Evolutionary conservation across 2,113 vertebrate genomes (phyloP), one percentile per base, ranked within the genome.

Genomic region (Ptilonorhynchus violaceus): DNA sequence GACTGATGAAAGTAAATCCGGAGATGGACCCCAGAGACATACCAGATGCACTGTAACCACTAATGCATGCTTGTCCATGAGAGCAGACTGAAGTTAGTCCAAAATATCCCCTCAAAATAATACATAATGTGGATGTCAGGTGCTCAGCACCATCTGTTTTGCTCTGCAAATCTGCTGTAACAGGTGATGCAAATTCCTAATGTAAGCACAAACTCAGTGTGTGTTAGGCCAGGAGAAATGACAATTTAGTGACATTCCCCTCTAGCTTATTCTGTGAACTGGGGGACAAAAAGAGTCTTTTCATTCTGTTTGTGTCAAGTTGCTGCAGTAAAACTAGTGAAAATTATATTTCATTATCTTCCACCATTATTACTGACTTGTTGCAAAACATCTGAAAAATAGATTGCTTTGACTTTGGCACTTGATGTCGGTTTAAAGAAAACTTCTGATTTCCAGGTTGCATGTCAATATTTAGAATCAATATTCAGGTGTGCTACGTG

Each of bases 1-100:
- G 33, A 47, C 27, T 84, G 83, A 84, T 91, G 44, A 87, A 96
- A 87, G 42, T 42, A 95, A 92, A 96, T 67, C 68, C 70, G 67
- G 49, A 64, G 64, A 64, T 0, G 6, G 56, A 41, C 47, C 82
- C 76, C 47, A 67, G 83, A 93, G 91, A 60, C 6, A 1, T 28
- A 68, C 25, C 91, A 96, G 93, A 81, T 95, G 85, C 25, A 13
- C 68, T 75, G 30, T 77, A 88, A 59, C 68, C 72, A 73, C 62
- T 89, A 93, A 88, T 56, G 22, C n/a, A 17, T 31, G 46, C 53
- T 95, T 25, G 31, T 78, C 83, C 64, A 16, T 52, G 76, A 86
- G 10, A 91, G 35, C 52, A 49, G 68, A 63, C 79, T 74, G 76
- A 93, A 93, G 72, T 77, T 59, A 91, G 91, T 86, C 89, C 91